Percentiles rank a stretch among this genome's conserved stretches.
Evolutionary conservation across 2,888 invertebrate species (phyloP).

Genomic region (Eupsilia transversa): DNA sequence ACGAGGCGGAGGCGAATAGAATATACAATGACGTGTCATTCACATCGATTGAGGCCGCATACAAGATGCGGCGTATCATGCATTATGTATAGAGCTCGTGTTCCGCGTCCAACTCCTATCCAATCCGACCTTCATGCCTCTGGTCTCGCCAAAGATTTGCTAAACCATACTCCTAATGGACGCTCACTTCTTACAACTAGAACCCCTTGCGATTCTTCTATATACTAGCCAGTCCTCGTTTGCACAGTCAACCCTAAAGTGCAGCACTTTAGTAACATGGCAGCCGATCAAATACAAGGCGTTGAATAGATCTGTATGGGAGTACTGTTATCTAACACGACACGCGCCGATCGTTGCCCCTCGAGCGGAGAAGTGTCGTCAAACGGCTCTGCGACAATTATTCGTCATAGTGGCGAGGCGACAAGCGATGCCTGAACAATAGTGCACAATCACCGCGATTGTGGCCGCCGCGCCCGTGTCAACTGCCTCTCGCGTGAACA

Average conservation of each 20-base stretch:
- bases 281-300: slow-evolving; percentile 17
- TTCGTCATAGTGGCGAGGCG: slow-evolving; percentile 75
- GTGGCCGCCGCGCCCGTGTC: slow-evolving; percentile 81
- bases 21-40: slow-evolving; percentile 90
- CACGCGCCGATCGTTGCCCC: slow-evolving; percentile 77
- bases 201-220: not conserved
- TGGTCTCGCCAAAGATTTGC: slow-evolving; percentile 59
- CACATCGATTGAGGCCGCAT: slow-evolving; percentile 88
- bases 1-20: slow-evolving; percentile 86
- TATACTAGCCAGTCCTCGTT: not conserved
- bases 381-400: slow-evolving; percentile 76
- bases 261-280: slow-evolving; percentile 1
- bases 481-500: slow-evolving; percentile 85
- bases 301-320: slow-evolving; percentile 72
- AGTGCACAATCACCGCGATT: slow-evolving; percentile 85
- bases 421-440: slow-evolving; percentile 82
- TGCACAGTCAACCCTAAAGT: not conserved
- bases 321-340: slow-evolving; percentile 77
- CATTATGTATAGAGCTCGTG: slow-evolving; percentile 82
- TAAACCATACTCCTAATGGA: slow-evolving; percentile 36
- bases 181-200: not conserved
- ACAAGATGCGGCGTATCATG: slow-evolving; percentile 85
- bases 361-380: slow-evolving; percentile 67
- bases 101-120: slow-evolving; percentile 78
- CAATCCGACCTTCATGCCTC: slow-evolving; percentile 74